phyloP scores from a whole-genome alignment of 2,888 invertebrate species.

The Cylloceria caligata region DNA sequence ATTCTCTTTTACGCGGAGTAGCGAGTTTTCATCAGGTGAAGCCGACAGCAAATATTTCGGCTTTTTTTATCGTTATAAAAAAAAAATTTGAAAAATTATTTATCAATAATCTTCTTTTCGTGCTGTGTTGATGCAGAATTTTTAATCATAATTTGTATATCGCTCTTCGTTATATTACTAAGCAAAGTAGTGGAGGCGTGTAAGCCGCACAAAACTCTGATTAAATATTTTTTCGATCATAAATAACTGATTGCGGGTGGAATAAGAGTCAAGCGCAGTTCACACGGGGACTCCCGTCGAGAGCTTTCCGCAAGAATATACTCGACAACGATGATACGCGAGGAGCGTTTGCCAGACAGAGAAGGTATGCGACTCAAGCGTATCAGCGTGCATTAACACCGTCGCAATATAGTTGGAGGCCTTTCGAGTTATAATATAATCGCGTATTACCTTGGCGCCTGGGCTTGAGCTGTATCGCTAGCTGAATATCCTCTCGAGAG shows the following conservation, averaged over 20 bases:
- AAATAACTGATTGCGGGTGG: conserved; percentile 65
- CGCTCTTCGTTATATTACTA: not conserved
- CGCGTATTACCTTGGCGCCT: conserved; percentile 59
- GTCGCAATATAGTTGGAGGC: conserved; percentile 40
- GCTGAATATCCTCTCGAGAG: not conserved
- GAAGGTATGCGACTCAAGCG: conserved; percentile 30
- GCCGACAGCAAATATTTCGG: no score
- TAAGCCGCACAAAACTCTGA: conserved; percentile 37
- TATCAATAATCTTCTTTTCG: not conserved
- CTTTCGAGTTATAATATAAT: conserved; percentile 46
- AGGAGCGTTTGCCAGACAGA: conserved; percentile 33
- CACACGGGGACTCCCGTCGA: conserved; percentile 60
- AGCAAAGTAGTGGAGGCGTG: not conserved
- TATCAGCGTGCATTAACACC: conserved; percentile 59
- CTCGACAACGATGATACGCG: conserved; percentile 59
- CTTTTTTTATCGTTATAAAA: no score
- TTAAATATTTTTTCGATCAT: conserved; percentile 60
- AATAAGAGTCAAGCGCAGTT: conserved; percentile 37
- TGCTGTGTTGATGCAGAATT: not conserved
- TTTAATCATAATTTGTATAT: not conserved
- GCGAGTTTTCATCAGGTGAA: no score
- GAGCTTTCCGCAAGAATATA: conserved; percentile 59
- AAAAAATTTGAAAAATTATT: no score
- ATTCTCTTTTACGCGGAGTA: no score
- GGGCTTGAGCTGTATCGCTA: conserved; percentile 19